Conservation (phyloP, 2,888 invertebrate species). For the Lottia scabra region DNA sequence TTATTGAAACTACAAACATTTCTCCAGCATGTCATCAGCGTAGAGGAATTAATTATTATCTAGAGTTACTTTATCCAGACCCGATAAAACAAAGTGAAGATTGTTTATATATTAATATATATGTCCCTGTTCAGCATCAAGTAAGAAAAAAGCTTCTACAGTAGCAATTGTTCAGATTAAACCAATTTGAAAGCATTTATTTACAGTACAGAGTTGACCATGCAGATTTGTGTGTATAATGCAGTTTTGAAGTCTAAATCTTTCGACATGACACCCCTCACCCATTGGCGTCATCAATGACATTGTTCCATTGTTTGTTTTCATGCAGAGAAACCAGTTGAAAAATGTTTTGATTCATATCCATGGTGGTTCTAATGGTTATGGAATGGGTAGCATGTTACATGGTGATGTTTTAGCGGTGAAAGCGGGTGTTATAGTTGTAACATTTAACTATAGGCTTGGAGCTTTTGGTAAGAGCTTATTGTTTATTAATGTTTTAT, state of each 20-base stretch:
- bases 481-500: background rate
- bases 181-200: no score
- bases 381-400: conserved; percentile 51
- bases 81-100: conserved; percentile 22
- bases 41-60: conserved; percentile 1
- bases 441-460: conserved; percentile 49
- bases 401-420: conserved; percentile 45
- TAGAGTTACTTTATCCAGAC: conserved; percentile 3
- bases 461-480: conserved; percentile 38
- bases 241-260: no score
- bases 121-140: conserved; percentile 16
- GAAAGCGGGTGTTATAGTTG: conserved; percentile 40
- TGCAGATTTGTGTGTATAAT: no score
- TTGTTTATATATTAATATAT: conserved; percentile 31
- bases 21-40: conserved; percentile 21
- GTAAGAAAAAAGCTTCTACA: no score
- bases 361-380: conserved; percentile 51
- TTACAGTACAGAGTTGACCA: no score
- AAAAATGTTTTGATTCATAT: conserved; percentile 39
- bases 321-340: no score
- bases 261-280: no score
- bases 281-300: no score
- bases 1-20: conserved; percentile 4
- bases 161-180: no score
- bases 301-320: background rate